Evolutionary conservation across 1,140 invertebrate species (phyloP).

Genomic region (Polypedilum vanderplanki): DNA sequence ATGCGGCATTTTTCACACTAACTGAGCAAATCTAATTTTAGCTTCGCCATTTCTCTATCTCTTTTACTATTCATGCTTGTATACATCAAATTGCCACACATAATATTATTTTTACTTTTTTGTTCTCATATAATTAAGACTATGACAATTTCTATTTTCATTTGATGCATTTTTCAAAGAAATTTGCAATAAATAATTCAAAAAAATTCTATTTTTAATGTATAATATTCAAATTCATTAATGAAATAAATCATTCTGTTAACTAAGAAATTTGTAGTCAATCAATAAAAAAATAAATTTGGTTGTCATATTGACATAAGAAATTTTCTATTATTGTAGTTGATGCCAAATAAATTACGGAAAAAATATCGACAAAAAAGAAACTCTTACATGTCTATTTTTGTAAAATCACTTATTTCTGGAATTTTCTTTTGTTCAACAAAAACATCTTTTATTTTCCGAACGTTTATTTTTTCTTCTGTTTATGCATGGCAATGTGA

Average conservation of each 20-base stretch:
- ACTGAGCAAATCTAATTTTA: not conserved
- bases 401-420: not conserved
- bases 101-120: not conserved
- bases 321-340: too few species aligned
- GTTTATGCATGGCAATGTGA: not conserved
- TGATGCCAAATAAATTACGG: not conserved
- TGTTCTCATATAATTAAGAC: not conserved
- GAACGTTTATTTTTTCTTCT: not conserved
- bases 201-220: too few species aligned
- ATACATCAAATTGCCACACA: not conserved
- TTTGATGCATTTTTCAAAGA: too few species aligned
- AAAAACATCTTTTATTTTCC: not conserved
- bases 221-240: too few species aligned
- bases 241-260: too few species aligned
- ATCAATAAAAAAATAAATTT: too few species aligned
- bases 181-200: too few species aligned
- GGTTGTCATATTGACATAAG: too few species aligned
- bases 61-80: too few species aligned
- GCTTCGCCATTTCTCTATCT: not conserved
- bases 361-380: not conserved
- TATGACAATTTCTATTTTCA: too few species aligned
- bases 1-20: conserved; percentile 9
- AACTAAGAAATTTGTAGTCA: too few species aligned
- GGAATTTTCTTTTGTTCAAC: not conserved
- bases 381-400: not conserved